Evolutionary conservation across 2,113 vertebrate genomes (phyloP).

Genomic region (Proteles cristata): DNA sequence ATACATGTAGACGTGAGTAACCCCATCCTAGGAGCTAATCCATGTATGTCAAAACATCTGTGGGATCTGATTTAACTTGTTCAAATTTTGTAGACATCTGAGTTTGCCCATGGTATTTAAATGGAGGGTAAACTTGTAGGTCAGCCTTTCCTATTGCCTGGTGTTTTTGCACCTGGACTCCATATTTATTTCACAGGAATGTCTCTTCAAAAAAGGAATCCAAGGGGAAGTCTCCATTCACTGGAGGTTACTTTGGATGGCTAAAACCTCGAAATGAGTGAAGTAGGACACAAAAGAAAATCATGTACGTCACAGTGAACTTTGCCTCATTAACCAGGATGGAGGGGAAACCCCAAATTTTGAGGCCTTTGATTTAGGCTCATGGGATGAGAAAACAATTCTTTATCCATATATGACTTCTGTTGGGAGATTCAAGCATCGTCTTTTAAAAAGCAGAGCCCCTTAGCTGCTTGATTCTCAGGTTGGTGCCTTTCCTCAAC

Average conservation of each 20-base stretch:
- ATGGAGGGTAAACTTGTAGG: background rate
- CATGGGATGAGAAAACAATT: background rate
- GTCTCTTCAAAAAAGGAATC: background rate
- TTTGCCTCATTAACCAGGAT: background rate
- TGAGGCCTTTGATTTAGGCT: background rate
- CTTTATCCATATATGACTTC: background rate
- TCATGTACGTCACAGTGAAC: background rate
- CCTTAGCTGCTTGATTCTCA: background rate
- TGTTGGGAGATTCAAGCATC: background rate
- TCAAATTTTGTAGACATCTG: background rate
- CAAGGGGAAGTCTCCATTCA: background rate
- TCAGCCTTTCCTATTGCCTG: background rate
- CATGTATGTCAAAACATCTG: background rate
- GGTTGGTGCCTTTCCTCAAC: background rate
- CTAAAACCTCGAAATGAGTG: background rate
- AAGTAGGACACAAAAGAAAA: background rate
- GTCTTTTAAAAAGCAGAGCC: background rate
- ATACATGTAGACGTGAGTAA: constrained; percentile 37
- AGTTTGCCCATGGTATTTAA: background rate
- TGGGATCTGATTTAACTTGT: background rate
- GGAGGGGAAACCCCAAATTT: background rate
- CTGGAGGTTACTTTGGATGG: background rate
- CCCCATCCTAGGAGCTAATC: no score
- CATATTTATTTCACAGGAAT: background rate
- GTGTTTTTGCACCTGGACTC: background rate